These are phyloP conservation scores for Steinernema carpocapsae DNA, from an alignment of 2,888 invertebrate genomes.

Conservation along the genomic window DNA sequence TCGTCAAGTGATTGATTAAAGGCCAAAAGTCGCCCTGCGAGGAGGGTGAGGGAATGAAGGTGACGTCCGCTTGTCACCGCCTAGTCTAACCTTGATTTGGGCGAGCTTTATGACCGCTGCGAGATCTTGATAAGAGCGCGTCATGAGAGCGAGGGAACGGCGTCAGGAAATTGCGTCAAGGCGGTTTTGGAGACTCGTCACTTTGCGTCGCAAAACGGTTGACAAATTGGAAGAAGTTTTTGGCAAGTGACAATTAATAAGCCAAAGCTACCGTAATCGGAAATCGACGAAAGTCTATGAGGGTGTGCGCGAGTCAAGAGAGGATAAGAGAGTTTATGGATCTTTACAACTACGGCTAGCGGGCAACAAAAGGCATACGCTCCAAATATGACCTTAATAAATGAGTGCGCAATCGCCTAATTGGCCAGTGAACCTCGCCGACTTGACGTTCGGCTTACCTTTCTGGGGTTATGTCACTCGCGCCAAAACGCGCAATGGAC, in stretches of 20 bases:
- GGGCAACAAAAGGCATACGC: conserved; percentile 4
- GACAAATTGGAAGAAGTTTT: not conserved
- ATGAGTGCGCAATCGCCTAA: conserved; percentile 26
- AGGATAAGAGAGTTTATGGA: not conserved
- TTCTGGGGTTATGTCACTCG: conserved; percentile 18
- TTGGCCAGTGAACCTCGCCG: conserved; percentile 11
- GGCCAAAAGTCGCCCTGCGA: conserved; percentile 1
- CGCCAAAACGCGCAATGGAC: not conserved
- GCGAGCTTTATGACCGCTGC: conserved; percentile 22
- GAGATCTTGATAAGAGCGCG: conserved; percentile 15
- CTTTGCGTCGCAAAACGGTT: not conserved
- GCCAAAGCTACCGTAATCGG: not conserved
- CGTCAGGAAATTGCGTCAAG: not conserved
- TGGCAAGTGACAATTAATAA: not conserved
- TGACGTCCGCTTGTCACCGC: conserved; percentile 28
- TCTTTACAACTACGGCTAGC: conserved; percentile 3
- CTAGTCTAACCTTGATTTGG: conserved; percentile 11
- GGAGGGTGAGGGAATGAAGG: conserved; percentile 14
- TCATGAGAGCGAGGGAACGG: conserved; percentile 20
- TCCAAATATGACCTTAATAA: conserved; percentile 27
- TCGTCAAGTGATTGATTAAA: not conserved
- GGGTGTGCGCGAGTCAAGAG: not conserved
- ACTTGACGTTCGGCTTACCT: conserved; percentile 20
- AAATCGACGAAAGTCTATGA: not conserved
- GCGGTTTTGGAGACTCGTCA: no score